Percentiles rank a stretch among this genome's conserved stretches.
Evolutionary conservation across 92 coral and sea anemone species (phyloP).

Genomic region (Siderastrea siderea): DNA sequence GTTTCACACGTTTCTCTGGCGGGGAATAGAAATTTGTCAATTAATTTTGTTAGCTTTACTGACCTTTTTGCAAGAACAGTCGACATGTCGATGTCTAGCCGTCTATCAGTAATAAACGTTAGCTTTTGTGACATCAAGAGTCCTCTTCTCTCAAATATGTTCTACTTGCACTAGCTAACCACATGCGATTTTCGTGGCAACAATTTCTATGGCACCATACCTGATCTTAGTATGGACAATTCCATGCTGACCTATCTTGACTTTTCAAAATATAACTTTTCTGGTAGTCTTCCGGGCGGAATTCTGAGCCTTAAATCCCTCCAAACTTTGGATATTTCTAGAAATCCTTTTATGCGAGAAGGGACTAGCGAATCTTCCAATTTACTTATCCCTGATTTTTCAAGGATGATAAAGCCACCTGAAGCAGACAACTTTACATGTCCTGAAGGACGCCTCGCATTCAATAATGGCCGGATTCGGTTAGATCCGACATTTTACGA

Average conservation of each 20-base stretch:
- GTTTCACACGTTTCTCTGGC: slow-evolving; percentile 31
- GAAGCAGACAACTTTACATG: too few relatives aligned
- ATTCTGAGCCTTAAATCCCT: slow-evolving; percentile 47
- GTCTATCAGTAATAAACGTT: slow-evolving; percentile 51
- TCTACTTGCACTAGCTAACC: slow-evolving; percentile 36
- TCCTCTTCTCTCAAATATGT: slow-evolving; percentile 21
- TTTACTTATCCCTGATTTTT: slow-evolving; percentile 29
- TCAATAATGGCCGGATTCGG: too few relatives aligned
- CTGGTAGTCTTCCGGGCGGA: slow-evolving; percentile 60
- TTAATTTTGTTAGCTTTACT: slow-evolving; percentile 39
- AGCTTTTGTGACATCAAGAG: slow-evolving; percentile 62
- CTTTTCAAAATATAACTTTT: slow-evolving; percentile 57
- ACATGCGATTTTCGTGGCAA: slow-evolving; percentile 61
- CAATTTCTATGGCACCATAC: slow-evolving; percentile 60
- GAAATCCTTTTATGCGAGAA: slow-evolving; percentile 64
- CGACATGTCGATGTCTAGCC: neutral
- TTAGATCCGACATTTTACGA: too few relatives aligned
- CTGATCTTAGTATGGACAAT: neutral
- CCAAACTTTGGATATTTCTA: slow-evolving; percentile 74
- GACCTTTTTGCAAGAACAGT: slow-evolving; percentile 1
- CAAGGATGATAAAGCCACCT: slow-evolving; percentile 20
- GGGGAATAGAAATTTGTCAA: slow-evolving; percentile 55
- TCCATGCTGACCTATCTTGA: slow-evolving; percentile 52
- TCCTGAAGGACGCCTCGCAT: too few relatives aligned
- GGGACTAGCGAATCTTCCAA: neutral